phyloP scores from a whole-genome alignment of 2,113 vertebrate species.

The Saccopteryx leptura region DNA sequence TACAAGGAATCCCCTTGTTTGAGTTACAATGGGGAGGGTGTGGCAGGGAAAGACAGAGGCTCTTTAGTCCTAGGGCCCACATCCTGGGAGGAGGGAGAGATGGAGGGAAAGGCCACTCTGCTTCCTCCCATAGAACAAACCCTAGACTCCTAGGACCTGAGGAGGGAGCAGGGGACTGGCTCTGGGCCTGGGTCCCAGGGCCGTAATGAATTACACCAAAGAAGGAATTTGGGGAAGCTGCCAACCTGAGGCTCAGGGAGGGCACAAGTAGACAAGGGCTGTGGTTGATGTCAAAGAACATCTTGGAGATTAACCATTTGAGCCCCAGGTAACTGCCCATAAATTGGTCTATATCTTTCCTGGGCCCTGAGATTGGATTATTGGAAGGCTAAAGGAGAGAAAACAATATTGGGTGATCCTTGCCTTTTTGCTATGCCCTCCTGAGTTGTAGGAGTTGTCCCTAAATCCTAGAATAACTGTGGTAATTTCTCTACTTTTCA shows the following conservation, averaged over 20 bases:
- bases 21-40: not conserved
- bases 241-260: conserved; percentile 20
- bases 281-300: conserved; percentile 42
- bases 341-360: conserved; percentile 14
- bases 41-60: conserved; percentile 71
- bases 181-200: not conserved
- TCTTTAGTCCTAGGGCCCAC: conserved; percentile 49
- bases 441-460: not conserved
- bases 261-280: not conserved
- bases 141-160: not conserved
- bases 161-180: not conserved
- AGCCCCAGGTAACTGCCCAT: not conserved
- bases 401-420: not conserved
- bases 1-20: conserved; percentile 79
- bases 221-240: conserved; percentile 53
- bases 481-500: conserved; percentile 32
- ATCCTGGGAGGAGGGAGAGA: not conserved
- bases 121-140: conserved; percentile 44
- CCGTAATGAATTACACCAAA: conserved; percentile 50
- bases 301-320: conserved; percentile 59
- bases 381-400: not conserved
- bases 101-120: not conserved
- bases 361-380: conserved; percentile 46
- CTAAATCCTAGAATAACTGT: conserved; percentile 41
- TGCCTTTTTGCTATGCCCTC: not conserved